Conservation (phyloP, 2,797 vertebrate genomes). For the Mycteria americana region DNA sequence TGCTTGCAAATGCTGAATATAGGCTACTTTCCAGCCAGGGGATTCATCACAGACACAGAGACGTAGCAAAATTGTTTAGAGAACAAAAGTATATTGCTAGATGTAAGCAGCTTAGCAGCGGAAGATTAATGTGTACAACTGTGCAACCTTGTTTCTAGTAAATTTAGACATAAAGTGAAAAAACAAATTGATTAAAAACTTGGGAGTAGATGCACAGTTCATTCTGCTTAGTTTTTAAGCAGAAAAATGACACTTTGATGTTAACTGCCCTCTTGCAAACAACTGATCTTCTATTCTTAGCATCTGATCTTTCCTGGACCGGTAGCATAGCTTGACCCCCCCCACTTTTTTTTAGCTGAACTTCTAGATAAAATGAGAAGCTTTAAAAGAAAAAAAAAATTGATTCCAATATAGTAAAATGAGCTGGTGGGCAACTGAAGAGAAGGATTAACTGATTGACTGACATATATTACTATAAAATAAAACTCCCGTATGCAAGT, state of each 20-base stretch:
- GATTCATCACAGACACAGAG: neutral
- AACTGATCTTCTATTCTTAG: neutral
- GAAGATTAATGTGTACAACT: neutral
- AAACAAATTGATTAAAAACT: neutral
- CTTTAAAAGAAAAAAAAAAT: neutral
- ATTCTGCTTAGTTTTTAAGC: neutral
- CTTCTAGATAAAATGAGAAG: neutral
- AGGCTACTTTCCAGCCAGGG: neutral
- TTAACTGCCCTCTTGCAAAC: neutral
- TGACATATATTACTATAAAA: neutral
- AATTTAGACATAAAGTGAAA: neutral
- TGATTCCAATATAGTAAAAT: neutral
- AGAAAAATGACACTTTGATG: neutral
- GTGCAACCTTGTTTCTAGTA: neutral
- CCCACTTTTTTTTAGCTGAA: neutral
- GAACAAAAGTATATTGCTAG: neutral
- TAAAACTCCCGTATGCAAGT: neutral
- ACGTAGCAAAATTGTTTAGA: neutral
- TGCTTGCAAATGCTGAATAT: neutral
- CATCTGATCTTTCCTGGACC: neutral
- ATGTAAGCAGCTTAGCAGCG: neutral
- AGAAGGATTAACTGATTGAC: neutral
- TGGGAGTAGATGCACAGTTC: neutral
- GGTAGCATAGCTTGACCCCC: neutral
- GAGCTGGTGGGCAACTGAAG: neutral